Evolutionary conservation across 1,140 invertebrate genomes (phyloP), one percentile per base, ranked within the genome.

Genomic region (Pristionchus pacificus): DNA sequence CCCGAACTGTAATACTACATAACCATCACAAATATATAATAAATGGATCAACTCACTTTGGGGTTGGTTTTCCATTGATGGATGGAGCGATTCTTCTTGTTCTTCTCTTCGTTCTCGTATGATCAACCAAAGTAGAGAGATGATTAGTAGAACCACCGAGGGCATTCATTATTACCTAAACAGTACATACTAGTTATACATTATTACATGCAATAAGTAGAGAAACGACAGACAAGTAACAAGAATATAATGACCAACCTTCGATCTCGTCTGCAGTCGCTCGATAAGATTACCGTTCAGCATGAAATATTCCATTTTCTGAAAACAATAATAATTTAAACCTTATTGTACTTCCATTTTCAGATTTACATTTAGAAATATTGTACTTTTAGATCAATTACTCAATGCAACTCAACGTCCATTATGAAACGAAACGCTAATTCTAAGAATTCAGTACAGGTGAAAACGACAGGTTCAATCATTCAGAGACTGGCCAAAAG

Each of bases 281-380:
- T 92, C 90, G 84, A 96, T 93, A 77, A 93, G 88, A 77, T 93
- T 95, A 71, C 91, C 93, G 64, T 91, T 91, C 72, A 92, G 86
- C 68, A 93, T 89, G 85, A 95, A 95, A 84, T 93, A 90, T 19
- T 91, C 88, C 85, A 96, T 93, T 89, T 95, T 96, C 92, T 95
- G 86, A 28, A 87, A 85, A 77, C 76, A 64, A 24, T 27, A 68
- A 15, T 30, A 72, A 32, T n/a, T n/a, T n/a, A n/a, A n/a, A n/a
- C n/a, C n/a, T n/a, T n/a, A n/a, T n/a, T n/a, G n/a, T n/a, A n/a
- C n/a, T n/a, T n/a, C n/a, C n/a, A n/a, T n/a, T n/a, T n/a, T n/a
- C n/a, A n/a, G n/a, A n/a, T n/a, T n/a, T n/a, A n/a, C n/a, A n/a
- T n/a, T n/a, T n/a, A n/a, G n/a, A n/a, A n/a, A n/a, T n/a, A n/a